A percentile compares a stretch with the other conserved stretches of the same genome.
These are phyloP conservation scores for Tetanocera ferruginea DNA, from an alignment of 2,888 invertebrate species.

Conservation along the genomic window DNA sequence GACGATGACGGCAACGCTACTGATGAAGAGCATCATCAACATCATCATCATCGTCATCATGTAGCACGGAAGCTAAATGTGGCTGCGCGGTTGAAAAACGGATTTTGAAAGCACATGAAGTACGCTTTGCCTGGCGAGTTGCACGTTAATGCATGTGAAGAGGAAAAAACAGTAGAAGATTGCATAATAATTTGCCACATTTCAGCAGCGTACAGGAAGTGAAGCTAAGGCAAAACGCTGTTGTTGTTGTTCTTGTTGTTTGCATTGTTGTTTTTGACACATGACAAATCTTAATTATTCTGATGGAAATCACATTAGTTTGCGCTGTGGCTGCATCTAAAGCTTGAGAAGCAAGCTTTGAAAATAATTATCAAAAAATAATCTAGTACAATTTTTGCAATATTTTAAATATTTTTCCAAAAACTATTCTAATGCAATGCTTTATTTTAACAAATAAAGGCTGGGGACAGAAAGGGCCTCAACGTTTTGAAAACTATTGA, in stretches of 20 bases:
- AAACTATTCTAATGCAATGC: no score
- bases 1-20: background rate
- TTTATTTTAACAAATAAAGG: no score
- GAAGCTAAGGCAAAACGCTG: background rate
- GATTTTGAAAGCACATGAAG: background rate
- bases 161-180: conserved; percentile 17
- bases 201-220: no score
- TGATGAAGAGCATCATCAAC: background rate
- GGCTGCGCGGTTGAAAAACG: no score
- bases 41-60: no score
- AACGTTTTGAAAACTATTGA: no score
- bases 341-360: background rate
- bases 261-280: background rate
- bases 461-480: no score
- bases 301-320: conserved; percentile 14
- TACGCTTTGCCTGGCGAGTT: background rate
- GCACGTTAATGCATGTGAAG: background rate
- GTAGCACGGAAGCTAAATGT: no score
- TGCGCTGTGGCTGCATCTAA: background rate
- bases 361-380: background rate
- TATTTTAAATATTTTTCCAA: no score
- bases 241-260: background rate
- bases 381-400: background rate
- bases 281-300: conserved; percentile 24
- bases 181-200: conserved; percentile 28